These are phyloP conservation scores for Geopemphigus sp. DNA, from an alignment of 1,140 invertebrate species.

Conservation along the genomic window DNA sequence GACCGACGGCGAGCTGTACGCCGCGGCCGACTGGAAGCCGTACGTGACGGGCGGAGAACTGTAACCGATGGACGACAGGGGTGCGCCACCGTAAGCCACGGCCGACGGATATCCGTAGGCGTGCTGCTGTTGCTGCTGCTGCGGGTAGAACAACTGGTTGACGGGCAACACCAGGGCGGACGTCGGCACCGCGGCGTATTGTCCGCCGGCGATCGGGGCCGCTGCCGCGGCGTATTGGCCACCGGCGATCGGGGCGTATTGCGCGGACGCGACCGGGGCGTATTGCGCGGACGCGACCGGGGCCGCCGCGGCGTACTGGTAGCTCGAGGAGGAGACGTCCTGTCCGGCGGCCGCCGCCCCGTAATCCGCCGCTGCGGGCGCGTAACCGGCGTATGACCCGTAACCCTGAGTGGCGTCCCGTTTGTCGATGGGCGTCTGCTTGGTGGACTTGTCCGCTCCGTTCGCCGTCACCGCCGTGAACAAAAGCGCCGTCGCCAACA, in stretches of 20 bases:
- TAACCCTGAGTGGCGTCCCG: not conserved
- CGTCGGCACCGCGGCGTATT: not conserved
- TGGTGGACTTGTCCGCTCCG: not conserved
- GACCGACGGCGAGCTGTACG: not conserved
- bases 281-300: not conserved
- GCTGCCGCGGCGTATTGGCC: slow-evolving; percentile 2
- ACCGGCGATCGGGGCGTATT: not conserved
- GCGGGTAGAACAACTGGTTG: slow-evolving; percentile 26
- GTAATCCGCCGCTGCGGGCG: not conserved
- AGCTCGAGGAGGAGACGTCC: too few species aligned
- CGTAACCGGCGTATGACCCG: slow-evolving; percentile 3
- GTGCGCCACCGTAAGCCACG: not conserved
- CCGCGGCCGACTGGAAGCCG: not conserved
- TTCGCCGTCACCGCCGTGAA: not conserved
- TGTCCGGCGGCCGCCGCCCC: not conserved
- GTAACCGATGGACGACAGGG: not conserved
- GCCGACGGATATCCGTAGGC: not conserved
- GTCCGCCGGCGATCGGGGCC: not conserved
- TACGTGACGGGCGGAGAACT: not conserved
- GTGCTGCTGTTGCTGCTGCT: slow-evolving; percentile 16
- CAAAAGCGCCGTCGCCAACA: slow-evolving; percentile 24
- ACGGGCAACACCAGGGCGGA: not conserved
- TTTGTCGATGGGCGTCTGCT: not conserved
- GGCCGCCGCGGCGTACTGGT: too few species aligned
- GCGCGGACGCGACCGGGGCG: not conserved